These are phyloP conservation scores for Cololabis saira DNA, from an alignment of 2,113 vertebrate genomes.

Conservation along the genomic window DNA sequence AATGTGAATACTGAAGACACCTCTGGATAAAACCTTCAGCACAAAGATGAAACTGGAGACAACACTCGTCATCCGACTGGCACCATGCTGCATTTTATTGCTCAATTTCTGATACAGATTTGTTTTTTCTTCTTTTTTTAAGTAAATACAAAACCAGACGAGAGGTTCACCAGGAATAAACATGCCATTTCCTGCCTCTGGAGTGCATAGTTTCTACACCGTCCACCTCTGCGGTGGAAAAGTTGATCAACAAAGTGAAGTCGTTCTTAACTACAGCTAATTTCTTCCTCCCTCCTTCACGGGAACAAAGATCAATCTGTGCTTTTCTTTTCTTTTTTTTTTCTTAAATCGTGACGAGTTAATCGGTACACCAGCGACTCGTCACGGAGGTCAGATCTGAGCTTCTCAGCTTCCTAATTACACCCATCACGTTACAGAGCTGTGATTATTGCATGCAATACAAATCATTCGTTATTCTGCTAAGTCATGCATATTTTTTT, in stretches of 20 bases:
- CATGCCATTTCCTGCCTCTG: constrained; percentile 79
- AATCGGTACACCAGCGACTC: constrained; percentile 1
- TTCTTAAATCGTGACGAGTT: neutral
- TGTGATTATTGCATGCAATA: constrained; percentile 86
- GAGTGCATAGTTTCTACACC: constrained; percentile 86
- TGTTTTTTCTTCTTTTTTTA: constrained; percentile 28
- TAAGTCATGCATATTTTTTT: constrained; percentile 81
- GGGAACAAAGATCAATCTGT: constrained; percentile 28
- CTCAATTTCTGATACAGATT: constrained; percentile 77
- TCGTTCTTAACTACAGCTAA: neutral
- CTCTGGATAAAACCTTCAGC: too few relatives aligned
- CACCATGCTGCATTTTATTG: constrained; percentile 89
- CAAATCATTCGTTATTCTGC: constrained; percentile 74
- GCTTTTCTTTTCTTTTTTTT: constrained; percentile 18
- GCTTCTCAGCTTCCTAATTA: constrained; percentile 58
- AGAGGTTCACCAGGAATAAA: constrained; percentile 75
- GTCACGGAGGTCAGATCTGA: constrained; percentile 53
- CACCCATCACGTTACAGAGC: constrained; percentile 76
- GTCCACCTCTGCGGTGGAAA: constrained; percentile 60
- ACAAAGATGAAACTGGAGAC: neutral
- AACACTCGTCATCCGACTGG: constrained; percentile 61
- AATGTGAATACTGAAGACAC: too few relatives aligned
- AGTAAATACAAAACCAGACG: constrained; percentile 80
- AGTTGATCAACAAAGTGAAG: constrained; percentile 53
- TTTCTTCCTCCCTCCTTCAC: neutral